phyloP scores from a whole-genome alignment of 2,797 vertebrate species.

The Dicrostonyx torquatus region DNA sequence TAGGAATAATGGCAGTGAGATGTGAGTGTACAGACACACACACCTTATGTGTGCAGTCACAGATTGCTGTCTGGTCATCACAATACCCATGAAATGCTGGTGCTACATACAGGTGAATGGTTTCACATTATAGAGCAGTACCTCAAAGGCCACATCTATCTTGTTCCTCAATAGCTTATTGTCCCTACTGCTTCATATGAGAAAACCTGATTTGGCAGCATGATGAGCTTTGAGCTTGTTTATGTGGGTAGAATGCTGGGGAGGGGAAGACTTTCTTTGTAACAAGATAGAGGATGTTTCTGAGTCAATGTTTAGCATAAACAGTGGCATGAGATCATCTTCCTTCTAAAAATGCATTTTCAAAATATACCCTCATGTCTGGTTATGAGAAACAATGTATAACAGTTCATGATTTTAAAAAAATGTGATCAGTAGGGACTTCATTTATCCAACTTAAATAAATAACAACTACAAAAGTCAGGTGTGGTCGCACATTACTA shows the following conservation, averaged over 20 bases:
- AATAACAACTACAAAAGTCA: background rate
- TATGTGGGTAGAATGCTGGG: background rate
- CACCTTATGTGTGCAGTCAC: background rate
- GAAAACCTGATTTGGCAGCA: background rate
- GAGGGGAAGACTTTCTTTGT: background rate
- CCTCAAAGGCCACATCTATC: background rate
- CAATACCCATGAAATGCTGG: background rate
- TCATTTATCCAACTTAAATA: background rate
- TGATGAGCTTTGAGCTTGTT: background rate
- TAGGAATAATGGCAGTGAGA: background rate
- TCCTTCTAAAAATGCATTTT: background rate
- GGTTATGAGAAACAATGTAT: background rate
- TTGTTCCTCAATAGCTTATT: background rate
- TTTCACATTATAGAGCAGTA: background rate
- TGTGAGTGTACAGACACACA: background rate
- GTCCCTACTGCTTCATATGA: background rate
- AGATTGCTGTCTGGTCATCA: background rate
- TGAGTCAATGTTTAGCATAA: background rate
- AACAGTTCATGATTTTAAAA: background rate
- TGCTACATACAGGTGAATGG: background rate
- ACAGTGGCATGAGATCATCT: background rate
- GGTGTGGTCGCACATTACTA: background rate
- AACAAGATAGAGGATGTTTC: background rate
- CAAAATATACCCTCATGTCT: background rate
- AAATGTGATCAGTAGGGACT: background rate